Percentiles rank a stretch among this genome's conserved stretches.
Conservation (phyloP, 2,888 invertebrate species). For the Tricholauxania praeusta region DNA sequence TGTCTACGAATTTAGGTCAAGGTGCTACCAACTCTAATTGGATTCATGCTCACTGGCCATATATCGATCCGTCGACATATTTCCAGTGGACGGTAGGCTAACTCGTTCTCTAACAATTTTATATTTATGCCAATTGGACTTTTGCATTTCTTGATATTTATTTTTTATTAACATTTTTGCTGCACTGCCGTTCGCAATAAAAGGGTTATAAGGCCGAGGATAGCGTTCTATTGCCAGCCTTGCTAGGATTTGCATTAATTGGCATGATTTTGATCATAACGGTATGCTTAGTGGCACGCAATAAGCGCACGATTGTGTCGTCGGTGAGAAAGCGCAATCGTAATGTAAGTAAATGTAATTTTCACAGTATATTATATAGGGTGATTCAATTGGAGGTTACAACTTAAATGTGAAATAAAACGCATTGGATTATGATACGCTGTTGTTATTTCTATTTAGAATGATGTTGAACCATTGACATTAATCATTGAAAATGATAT, state of each 20-base stretch:
- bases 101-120: background rate
- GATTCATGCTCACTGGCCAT: conserved; percentile 76
- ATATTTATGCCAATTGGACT: conserved; percentile 18
- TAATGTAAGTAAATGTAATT: conserved; percentile 59
- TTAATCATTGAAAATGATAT: no score
- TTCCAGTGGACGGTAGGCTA: conserved; percentile 76
- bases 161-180: conserved; percentile 13
- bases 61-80: conserved; percentile 75
- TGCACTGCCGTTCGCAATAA: conserved; percentile 7
- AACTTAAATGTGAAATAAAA: no score
- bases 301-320: conserved; percentile 64
- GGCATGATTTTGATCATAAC: conserved; percentile 70
- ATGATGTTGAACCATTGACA: no score
- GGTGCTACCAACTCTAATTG: conserved; percentile 63
- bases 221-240: conserved; percentile 72
- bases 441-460: no score
- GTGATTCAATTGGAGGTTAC: no score
- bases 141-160: conserved; percentile 18
- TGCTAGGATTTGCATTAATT: conserved; percentile 69
- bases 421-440: no score
- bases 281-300: conserved; percentile 71
- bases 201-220: conserved; percentile 74
- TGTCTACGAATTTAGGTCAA: background rate
- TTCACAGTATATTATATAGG: no score
- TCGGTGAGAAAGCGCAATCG: conserved; percentile 66